These are phyloP conservation scores for Thumatha senex DNA, from an alignment of 2,888 invertebrate genomes.

Conservation along the genomic window DNA sequence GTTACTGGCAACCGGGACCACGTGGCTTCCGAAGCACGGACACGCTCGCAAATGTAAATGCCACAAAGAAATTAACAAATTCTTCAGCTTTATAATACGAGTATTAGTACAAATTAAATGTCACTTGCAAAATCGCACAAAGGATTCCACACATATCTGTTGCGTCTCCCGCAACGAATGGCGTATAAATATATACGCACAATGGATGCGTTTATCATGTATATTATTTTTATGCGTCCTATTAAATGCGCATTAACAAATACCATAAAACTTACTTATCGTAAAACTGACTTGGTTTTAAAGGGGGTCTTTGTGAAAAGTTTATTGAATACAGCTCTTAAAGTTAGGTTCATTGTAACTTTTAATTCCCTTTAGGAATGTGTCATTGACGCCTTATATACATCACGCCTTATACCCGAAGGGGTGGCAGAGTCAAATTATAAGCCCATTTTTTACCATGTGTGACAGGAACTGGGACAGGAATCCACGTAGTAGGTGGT, in stretches of 20 bases:
- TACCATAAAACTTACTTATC: conserved; percentile 17
- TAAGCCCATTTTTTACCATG: too few species aligned
- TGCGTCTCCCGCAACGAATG: conserved; percentile 30
- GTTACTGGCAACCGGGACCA: too few species aligned
- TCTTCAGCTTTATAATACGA: too few species aligned
- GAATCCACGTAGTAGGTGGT: too few species aligned
- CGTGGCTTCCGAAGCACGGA: too few species aligned
- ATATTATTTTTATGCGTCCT: conserved; percentile 23
- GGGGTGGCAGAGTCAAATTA: too few species aligned
- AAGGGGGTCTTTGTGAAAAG: conserved; percentile 12
- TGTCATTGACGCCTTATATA: background rate
- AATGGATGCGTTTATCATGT: conserved; percentile 8
- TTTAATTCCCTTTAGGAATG: background rate
- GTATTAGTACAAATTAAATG: background rate
- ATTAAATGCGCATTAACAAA: conserved; percentile 28
- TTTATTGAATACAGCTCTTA: conserved; percentile 1
- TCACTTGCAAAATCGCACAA: background rate
- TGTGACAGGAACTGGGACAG: too few species aligned
- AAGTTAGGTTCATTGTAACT: background rate
- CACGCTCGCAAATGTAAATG: too few species aligned
- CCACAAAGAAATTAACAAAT: too few species aligned
- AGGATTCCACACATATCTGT: conserved; percentile 4
- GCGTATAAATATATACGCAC: conserved; percentile 28
- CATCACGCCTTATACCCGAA: too few species aligned
- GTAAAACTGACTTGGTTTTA: conserved; percentile 7